These are phyloP conservation scores for Distichodus sexfasciatus DNA, from an alignment of 2,797 vertebrate species.

Conservation along the genomic window DNA sequence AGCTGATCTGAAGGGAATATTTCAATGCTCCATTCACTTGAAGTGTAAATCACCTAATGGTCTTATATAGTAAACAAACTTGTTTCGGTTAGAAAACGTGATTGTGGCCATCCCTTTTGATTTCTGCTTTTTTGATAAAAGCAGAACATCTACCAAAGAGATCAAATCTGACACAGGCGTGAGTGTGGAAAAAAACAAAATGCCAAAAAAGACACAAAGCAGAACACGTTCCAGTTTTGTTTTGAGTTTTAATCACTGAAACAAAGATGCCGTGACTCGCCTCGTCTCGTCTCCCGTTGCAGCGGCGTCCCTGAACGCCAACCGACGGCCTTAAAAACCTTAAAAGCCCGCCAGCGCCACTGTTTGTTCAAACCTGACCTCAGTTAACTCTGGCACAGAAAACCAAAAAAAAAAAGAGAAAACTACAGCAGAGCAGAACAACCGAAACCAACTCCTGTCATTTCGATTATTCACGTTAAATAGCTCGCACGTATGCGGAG, in stretches of 20 bases:
- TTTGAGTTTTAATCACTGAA: constrained; percentile 32
- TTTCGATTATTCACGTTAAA: too few relatives aligned
- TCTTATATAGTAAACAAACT: too few relatives aligned
- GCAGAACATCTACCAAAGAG: neutral
- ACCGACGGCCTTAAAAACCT: neutral
- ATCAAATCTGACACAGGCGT: neutral
- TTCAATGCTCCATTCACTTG: too few relatives aligned
- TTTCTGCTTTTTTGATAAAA: too few relatives aligned
- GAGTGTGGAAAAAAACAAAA: neutral
- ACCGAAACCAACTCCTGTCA: neutral
- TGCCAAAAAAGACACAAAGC: neutral
- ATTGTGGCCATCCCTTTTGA: too few relatives aligned
- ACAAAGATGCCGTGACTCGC: constrained; percentile 8
- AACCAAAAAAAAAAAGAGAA: neutral
- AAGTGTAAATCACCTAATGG: too few relatives aligned
- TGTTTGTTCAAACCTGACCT: neutral
- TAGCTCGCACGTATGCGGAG: too few relatives aligned
- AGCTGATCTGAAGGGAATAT: too few relatives aligned
- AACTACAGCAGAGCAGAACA: constrained; percentile 8
- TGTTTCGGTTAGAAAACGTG: too few relatives aligned
- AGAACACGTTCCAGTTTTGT: constrained; percentile 1
- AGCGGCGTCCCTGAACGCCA: constrained; percentile 28
- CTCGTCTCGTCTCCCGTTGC: neutral
- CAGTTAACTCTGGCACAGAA: constrained; percentile 4
- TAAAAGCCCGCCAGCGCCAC: neutral